These are phyloP conservation scores for Podilymbus podiceps DNA, from an alignment of 2,113 vertebrate genomes.

Conservation along the genomic window DNA sequence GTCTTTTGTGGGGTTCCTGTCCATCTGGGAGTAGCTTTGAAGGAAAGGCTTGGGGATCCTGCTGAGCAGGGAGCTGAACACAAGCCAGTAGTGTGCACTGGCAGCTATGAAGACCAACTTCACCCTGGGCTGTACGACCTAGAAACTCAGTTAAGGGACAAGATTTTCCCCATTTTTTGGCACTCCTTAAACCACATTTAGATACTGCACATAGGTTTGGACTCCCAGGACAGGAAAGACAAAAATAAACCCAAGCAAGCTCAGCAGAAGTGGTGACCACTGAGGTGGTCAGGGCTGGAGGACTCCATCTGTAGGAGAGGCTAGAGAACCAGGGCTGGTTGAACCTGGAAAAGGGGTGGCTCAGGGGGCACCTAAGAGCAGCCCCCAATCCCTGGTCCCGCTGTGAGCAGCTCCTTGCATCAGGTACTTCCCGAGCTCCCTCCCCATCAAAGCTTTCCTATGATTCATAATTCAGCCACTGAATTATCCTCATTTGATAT, in stretches of 20 bases:
- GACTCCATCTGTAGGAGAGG: not conserved
- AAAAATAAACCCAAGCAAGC: not conserved
- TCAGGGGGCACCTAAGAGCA: accelerated
- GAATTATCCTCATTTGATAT: not conserved
- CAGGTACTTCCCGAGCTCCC: not conserved
- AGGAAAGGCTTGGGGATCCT: not conserved
- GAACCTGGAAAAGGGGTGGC: not conserved
- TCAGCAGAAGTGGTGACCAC: not conserved
- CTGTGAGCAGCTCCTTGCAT: not conserved
- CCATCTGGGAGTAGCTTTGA: not conserved
- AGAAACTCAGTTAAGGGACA: not conserved
- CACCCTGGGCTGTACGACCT: not conserved
- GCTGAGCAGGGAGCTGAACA: not conserved
- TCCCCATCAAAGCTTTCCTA: not conserved
- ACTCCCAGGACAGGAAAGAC: not conserved
- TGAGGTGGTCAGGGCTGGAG: not conserved
- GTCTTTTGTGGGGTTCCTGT: too few relatives aligned
- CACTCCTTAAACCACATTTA: not conserved
- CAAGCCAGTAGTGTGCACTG: not conserved
- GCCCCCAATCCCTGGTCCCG: not conserved
- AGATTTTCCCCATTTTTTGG: not conserved
- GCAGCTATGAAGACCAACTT: not conserved
- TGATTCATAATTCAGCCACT: not conserved
- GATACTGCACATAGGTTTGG: not conserved
- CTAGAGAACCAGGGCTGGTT: not conserved